These are phyloP conservation scores for Drosophila fungiperda DNA, from an alignment of 2,888 invertebrate genomes.

Conservation along the genomic window DNA sequence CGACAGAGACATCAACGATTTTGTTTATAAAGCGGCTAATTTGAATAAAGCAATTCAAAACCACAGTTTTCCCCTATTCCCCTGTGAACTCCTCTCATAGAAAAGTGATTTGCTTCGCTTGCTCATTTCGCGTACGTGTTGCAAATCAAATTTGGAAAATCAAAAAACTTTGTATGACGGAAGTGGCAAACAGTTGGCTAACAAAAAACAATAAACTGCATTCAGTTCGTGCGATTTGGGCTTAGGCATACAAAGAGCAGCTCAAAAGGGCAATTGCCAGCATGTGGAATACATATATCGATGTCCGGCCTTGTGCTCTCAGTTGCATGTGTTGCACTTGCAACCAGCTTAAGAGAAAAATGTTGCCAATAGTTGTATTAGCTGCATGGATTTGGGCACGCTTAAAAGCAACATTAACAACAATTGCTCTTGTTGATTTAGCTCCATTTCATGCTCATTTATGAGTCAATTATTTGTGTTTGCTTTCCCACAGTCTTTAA, in stretches of 20 bases:
- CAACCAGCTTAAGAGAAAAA: conserved; percentile 2
- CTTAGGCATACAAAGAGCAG: conserved; percentile 19
- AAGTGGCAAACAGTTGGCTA: conserved; percentile 36
- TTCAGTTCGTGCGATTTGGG: conserved; percentile 34
- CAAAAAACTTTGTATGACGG: conserved; percentile 58
- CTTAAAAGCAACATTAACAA: conserved; percentile 23
- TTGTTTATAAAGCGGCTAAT: conserved; percentile 52
- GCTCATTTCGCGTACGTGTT: conserved; percentile 57
- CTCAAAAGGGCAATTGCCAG: conserved; percentile 26
- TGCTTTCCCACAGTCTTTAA: conserved; percentile 48
- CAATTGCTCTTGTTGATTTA: conserved; percentile 5
- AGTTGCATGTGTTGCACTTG: conserved; percentile 27
- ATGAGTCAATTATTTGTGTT: conserved; percentile 12
- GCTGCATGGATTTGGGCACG: conserved; percentile 31
- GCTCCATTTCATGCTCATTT: conserved; percentile 8
- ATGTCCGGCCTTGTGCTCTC: conserved; percentile 30
- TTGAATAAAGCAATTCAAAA: conserved; percentile 48
- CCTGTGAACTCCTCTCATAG: conserved; percentile 1
- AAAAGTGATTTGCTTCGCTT: conserved; percentile 8
- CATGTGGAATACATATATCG: conserved; percentile 20
- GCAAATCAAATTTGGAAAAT: conserved; percentile 59
- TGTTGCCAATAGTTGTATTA: conserved; percentile 13
- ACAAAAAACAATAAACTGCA: conserved; percentile 6
- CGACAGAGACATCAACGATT: conserved; percentile 59
- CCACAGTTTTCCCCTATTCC: neutral